Conservation (phyloP, 2,797 vertebrate species). For the Iguana delicatissima region DNA sequence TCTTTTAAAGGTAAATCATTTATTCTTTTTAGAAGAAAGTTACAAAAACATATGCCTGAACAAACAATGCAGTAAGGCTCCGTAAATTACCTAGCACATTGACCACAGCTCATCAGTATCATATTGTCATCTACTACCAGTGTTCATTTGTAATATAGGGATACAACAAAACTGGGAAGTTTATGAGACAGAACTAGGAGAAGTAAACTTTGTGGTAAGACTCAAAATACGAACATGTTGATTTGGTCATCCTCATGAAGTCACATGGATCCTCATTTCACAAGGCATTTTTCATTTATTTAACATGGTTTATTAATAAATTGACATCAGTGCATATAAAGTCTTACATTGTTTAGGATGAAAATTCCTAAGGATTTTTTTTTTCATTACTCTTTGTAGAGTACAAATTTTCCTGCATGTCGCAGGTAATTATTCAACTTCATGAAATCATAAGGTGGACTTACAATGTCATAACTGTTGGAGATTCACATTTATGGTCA, state of each 20-base stretch:
- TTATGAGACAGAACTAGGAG: not conserved
- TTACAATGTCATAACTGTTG: no score
- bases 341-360: no score
- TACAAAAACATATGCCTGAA: not conserved
- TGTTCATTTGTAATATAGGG: not conserved
- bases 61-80: not conserved
- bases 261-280: not conserved
- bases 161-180: not conserved
- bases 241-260: not conserved
- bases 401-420: no score
- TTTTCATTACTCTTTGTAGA: no score
- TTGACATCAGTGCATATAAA: no score
- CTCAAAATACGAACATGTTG: not conserved
- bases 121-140: not conserved
- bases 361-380: no score
- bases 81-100: not conserved
- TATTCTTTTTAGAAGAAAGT: not conserved
- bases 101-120: not conserved
- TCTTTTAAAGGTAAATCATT: not conserved
- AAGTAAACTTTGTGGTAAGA: not conserved
- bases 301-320: no score
- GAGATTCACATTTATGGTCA: no score
- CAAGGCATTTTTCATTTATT: not conserved
- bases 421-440: no score
- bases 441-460: no score